Evolutionary conservation across 2,888 invertebrate species (phyloP).

Genomic region (Drosophila cognata): DNA sequence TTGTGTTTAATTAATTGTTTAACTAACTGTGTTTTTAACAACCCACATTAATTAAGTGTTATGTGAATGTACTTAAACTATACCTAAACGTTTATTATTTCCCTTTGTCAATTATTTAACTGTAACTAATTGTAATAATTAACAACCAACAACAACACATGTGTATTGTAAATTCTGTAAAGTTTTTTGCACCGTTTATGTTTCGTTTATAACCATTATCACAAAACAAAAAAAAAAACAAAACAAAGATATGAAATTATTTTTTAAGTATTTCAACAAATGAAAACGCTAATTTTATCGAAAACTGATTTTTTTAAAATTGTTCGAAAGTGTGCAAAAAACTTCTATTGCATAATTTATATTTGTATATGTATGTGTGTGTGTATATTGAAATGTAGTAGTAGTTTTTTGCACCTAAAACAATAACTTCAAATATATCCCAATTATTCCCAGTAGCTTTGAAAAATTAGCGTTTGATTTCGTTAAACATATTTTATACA

Average conservation of each 20-base stretch:
- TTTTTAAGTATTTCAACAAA: conserved; percentile 41
- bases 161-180: conserved; percentile 74
- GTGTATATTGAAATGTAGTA: conserved; percentile 54
- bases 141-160: conserved; percentile 43
- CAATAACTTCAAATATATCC: conserved; percentile 5
- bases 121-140: conserved; percentile 66
- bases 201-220: conserved; percentile 43
- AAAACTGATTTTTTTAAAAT: conserved; percentile 1
- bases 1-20: conserved; percentile 24
- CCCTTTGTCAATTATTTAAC: conserved; percentile 38
- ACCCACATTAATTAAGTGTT: conserved; percentile 43
- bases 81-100: conserved; percentile 2
- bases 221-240: background rate
- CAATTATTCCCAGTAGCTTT: conserved; percentile 50
- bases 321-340: conserved; percentile 76
- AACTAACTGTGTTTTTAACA: conserved; percentile 46
- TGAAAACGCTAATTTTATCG: conserved; percentile 64
- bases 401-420: conserved; percentile 77
- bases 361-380: conserved; percentile 45
- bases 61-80: conserved; percentile 45
- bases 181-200: conserved; percentile 82
- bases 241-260: conserved; percentile 33
- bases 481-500: background rate
- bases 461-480: conserved; percentile 64
- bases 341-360: conserved; percentile 76